Base-by-base conservation (phyloP, 23 tunicate genomes). In the Diplosoma virens region DNA sequence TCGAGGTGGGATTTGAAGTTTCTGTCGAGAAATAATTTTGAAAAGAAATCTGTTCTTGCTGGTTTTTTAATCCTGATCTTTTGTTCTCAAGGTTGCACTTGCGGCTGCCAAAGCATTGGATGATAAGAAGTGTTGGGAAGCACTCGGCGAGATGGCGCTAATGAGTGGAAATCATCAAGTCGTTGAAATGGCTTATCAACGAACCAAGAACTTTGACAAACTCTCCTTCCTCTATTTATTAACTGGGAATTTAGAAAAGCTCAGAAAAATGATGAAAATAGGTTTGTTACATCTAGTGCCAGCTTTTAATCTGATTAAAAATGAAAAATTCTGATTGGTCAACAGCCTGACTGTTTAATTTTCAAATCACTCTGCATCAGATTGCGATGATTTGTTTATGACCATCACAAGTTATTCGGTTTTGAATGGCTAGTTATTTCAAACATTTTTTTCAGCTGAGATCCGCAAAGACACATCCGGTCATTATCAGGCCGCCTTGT, bases 221-320 rank as follows among this genome's bases (percentile, higher is more conserved):
- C 80, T 94, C 0, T 79, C 99, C 3, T 94, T 94, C 75, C 76
- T 94, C 0, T 94, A 94, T 59, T 71, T 94, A 77, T 77, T 94
- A 41, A 94, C 94, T 58, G 99, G 99, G 58, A 94, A 87, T 58
- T 32, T 84, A 59, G 99, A 94, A 27, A 94, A 94, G 63, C 59
- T 94, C 54, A 79, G 89, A 47, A 94, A 88, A 79, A 94, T 94
- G 99, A 94, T 94, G 95, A 94, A 94, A 73, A 94, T 94, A 25
- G 94, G 97, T 92, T 59, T 59, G 52, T 11, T 16, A 11, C 16
- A 45, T 45, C n/a, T n/a, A n/a, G n/a, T n/a, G n/a, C n/a, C n/a
- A n/a, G n/a, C n/a, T n/a, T n/a, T n/a, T n/a, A n/a, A n/a, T n/a
- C n/a, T n/a, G n/a, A n/a, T n/a, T n/a, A n/a, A n/a, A n/a, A n/a